Evolutionary conservation across 2,888 invertebrate genomes (phyloP), one percentile per base, ranked within the genome.

Genomic region (Ditylenchus weischeri): DNA sequence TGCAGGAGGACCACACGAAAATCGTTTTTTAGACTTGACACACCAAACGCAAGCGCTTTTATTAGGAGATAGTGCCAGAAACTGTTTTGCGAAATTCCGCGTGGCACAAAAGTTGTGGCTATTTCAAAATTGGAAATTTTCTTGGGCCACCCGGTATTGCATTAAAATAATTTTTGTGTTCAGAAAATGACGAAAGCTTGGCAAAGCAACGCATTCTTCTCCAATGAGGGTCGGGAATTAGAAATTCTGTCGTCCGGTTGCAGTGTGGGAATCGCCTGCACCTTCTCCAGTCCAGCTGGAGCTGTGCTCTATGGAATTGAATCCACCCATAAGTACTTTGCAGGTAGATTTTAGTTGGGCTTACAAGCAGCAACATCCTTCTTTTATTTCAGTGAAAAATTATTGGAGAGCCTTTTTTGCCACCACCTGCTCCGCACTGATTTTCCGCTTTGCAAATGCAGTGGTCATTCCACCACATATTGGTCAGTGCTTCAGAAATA

Each of bases 401-500:
- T 96, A 96, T 83, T 96, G 95, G 95, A 87, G 95, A 49, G 94
- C 93, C 0, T 96, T 96, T 85, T 95, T 95, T 84, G 90, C 94
- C 0, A 94, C 95, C 0, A 94, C 94, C 43, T 93, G 93, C 85
- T 92, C 93, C 65, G 95, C 95, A 19, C 90, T 93, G 43, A 90
- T 93, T 83, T 96, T 95, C 78, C 75, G 77, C 47, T 76, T 78
- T 50, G 75, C 77, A n/a, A 75, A 75, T 61, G 77, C 95, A 93
- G 79, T 87, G n/a, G 66, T 75, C 36, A 76, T 78, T 23, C 75
- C 75, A 18, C 72, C 69, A 18, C 75, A 75, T 57, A 76, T 75
- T 38, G 76, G 70, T 67, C 23, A 36, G 64, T 58, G n/a, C 19
- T 15, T 68, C n/a, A n/a, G n/a, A n/a, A n/a, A n/a, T n/a, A n/a